Evolutionary conservation across 2,797 vertebrate genomes (phyloP).

Genomic region (Valencia hispanica): DNA sequence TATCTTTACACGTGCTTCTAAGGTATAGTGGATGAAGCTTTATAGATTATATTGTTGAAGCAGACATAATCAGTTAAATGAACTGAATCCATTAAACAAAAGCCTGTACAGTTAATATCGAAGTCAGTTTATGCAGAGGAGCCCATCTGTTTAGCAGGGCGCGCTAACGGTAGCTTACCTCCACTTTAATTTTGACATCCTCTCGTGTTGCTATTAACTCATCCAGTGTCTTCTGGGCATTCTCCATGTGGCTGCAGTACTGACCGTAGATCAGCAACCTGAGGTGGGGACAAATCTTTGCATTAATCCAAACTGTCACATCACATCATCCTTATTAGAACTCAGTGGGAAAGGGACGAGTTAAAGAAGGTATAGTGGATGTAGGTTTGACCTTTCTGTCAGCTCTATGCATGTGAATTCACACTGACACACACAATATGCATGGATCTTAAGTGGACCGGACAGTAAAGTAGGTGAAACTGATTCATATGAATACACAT

Average conservation of each 20-base stretch:
- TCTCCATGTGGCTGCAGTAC: conserved; percentile 98
- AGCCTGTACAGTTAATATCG: not conserved
- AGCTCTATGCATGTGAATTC: not conserved
- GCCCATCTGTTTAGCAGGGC: not conserved
- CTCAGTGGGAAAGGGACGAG: not conserved
- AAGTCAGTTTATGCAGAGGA: too few relatives aligned
- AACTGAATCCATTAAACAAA: not conserved
- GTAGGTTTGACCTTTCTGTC: not conserved
- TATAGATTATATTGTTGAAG: not conserved
- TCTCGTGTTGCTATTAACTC: conserved; percentile 90
- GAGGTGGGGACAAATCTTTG: conserved; percentile 10
- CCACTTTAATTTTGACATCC: conserved; percentile 92
- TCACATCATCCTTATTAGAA: not conserved
- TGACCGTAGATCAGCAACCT: conserved; percentile 97
- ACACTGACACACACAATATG: not conserved
- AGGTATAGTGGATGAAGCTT: not conserved
- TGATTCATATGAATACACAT: not conserved
- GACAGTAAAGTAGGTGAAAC: not conserved
- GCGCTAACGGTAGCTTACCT: conserved; percentile 79
- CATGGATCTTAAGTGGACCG: not conserved
- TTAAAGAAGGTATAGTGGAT: not conserved
- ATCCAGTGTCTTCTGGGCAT: conserved; percentile 93
- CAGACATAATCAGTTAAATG: not conserved
- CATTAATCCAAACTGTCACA: conserved; percentile 17
- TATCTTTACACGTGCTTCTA: not conserved